A percentile compares a stretch with the other conserved stretches of the same genome.
Conservation (phyloP, 2,113 vertebrate genomes). For the Neogale vison region DNA sequence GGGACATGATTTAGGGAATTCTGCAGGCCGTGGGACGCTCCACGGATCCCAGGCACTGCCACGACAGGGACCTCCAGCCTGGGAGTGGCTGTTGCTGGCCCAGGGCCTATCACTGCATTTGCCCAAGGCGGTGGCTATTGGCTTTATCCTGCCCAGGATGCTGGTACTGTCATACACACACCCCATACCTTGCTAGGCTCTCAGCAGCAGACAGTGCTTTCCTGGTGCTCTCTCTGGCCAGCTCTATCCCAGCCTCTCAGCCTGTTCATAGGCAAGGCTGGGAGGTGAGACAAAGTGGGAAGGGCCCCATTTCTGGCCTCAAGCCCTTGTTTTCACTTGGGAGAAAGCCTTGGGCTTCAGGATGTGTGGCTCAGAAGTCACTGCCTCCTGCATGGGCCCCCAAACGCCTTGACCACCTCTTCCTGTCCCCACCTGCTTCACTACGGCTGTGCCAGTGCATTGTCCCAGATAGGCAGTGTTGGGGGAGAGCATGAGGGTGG, state of each 20-base stretch:
- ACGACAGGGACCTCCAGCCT: not conserved
- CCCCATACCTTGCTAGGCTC: not conserved
- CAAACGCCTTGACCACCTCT: not conserved
- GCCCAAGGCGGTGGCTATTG: not conserved
- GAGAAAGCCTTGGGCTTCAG: not conserved
- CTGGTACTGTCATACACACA: no score
- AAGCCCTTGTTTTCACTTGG: not conserved
- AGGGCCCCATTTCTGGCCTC: not conserved
- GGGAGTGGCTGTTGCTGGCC: not conserved
- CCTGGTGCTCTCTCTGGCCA: not conserved
- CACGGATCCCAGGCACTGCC: not conserved
- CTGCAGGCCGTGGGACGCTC: not conserved
- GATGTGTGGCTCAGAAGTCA: not conserved
- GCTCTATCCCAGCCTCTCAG: not conserved
- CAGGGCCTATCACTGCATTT: not conserved
- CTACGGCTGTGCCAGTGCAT: no score
- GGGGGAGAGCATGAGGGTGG: not conserved
- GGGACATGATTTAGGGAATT: not conserved
- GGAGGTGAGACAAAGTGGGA: not conserved
- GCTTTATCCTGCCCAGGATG: not conserved
- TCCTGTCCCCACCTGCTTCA: not conserved
- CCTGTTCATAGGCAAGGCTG: not conserved
- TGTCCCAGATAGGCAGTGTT: not conserved
- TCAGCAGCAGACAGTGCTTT: not conserved
- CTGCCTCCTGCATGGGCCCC: not conserved